Conservation (phyloP, 2,888 invertebrate genomes). For the Aleiodes testaceus region DNA sequence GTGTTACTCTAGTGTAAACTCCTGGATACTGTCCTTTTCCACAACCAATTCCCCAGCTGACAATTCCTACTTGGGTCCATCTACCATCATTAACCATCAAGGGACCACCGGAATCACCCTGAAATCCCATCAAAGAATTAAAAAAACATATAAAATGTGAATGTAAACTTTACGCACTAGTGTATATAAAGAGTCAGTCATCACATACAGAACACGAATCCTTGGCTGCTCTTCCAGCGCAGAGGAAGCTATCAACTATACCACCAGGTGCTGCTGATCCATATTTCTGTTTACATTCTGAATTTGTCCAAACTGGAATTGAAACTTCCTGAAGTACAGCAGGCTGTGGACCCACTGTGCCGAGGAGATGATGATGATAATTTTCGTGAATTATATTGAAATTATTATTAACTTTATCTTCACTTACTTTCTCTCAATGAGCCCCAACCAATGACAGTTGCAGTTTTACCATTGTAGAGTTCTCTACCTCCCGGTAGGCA, state of each 20-base stretch:
- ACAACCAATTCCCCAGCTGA: conserved; percentile 94
- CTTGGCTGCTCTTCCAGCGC: conserved; percentile 87
- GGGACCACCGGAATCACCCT: conserved; percentile 92
- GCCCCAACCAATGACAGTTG: conserved; percentile 92
- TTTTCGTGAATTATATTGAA: neutral
- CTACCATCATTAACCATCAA: conserved; percentile 85
- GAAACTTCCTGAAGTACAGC: conserved; percentile 87
- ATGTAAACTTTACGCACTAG: conserved; percentile 19
- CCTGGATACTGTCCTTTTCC: conserved; percentile 94
- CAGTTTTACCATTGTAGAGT: conserved; percentile 81
- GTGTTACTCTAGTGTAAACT: conserved; percentile 89
- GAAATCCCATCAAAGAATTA: conserved; percentile 67
- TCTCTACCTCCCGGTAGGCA: conserved; percentile 81
- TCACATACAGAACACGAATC: conserved; percentile 91
- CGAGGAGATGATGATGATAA: conserved; percentile 47
- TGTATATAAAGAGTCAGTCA: too few relatives aligned
- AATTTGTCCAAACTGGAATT: conserved; percentile 88
- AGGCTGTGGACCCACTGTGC: conserved; percentile 89
- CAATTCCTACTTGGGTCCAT: conserved; percentile 90
- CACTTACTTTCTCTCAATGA: conserved; percentile 84
- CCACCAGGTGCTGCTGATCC: conserved; percentile 91
- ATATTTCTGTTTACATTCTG: conserved; percentile 85
- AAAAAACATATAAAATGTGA: conserved; percentile 14
- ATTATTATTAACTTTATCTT: neutral
- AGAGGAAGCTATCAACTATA: conserved; percentile 90